These are phyloP conservation scores for Meiosimyza decipiens DNA, from an alignment of 2,888 invertebrate species.

Conservation along the genomic window DNA sequence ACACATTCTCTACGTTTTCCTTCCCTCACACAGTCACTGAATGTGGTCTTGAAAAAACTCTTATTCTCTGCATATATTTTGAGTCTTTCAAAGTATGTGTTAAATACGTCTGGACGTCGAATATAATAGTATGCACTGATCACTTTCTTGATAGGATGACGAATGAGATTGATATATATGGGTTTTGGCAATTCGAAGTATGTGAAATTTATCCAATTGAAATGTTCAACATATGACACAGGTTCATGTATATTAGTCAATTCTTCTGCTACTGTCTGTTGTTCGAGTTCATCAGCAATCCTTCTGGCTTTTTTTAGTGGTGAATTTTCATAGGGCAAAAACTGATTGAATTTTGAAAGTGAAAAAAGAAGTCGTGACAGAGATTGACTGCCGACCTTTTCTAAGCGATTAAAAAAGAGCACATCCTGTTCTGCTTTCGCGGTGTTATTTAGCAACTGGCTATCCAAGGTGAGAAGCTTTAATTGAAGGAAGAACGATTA, in stretches of 20 bases:
- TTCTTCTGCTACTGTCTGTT: conserved; percentile 72
- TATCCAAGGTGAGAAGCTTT: conserved; percentile 69
- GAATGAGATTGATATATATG: conserved; percentile 86
- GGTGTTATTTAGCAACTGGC: conserved; percentile 81
- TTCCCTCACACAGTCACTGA: conserved; percentile 40
- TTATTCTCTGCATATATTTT: too few species aligned
- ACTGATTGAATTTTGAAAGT: conserved; percentile 61
- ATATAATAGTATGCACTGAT: conserved; percentile 91
- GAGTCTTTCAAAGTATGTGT: too few species aligned
- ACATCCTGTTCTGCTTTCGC: conserved; percentile 75
- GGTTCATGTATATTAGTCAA: conserved; percentile 76
- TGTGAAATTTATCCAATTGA: conserved; percentile 87
- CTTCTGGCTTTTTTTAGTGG: neutral
- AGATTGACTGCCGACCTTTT: conserved; percentile 80
- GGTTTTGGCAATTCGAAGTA: conserved; percentile 80
- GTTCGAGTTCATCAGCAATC: conserved; percentile 54
- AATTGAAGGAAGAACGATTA: too few species aligned
- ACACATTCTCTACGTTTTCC: conserved; percentile 32
- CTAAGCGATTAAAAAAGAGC: conserved; percentile 68
- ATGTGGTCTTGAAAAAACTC: neutral
- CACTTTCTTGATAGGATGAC: conserved; percentile 86
- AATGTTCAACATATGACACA: conserved; percentile 85
- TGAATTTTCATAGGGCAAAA: neutral
- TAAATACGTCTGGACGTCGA: conserved; percentile 57
- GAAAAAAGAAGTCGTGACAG: conserved; percentile 80